phyloP scores from a whole-genome alignment of 2,797 vertebrate species.

The Anabacerthia variegaticeps region DNA sequence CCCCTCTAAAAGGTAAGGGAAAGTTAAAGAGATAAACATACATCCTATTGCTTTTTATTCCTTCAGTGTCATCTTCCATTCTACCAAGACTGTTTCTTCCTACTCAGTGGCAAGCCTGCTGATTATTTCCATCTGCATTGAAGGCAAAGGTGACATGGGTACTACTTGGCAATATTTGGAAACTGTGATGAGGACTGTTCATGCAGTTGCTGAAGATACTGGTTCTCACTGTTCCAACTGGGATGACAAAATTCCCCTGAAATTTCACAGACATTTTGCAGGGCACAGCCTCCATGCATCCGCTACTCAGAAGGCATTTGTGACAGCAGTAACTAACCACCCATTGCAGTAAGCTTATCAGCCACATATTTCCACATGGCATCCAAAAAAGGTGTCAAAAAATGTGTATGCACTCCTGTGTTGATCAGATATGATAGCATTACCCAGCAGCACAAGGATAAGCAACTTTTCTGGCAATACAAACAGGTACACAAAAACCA shows the following conservation, averaged over 20 bases:
- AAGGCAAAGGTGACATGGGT: not conserved
- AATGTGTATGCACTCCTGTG: not conserved
- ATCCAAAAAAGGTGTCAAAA: not conserved
- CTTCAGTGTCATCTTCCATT: not conserved
- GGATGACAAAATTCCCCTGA: not conserved
- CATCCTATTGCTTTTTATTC: not conserved
- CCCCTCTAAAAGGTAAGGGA: not conserved
- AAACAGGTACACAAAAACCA: not conserved
- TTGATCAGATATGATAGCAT: not conserved
- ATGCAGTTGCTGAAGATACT: not conserved
- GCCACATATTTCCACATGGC: fast-evolving
- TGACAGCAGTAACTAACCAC: not conserved
- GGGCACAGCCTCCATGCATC: not conserved
- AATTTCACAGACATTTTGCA: not conserved
- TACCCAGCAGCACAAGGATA: not conserved
- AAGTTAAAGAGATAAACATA: not conserved
- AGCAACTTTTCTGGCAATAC: not conserved
- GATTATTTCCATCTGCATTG: fast-evolving
- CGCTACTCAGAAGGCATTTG: not conserved
- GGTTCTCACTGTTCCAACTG: not conserved
- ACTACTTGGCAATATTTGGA: not conserved
- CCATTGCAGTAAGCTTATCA: not conserved
- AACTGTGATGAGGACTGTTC: not conserved
- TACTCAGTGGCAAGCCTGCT: not conserved
- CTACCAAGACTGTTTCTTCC: not conserved